phyloP scores from a whole-genome alignment of 1,140 invertebrate genomes.

The Hyposmocoma kahamanoa region DNA sequence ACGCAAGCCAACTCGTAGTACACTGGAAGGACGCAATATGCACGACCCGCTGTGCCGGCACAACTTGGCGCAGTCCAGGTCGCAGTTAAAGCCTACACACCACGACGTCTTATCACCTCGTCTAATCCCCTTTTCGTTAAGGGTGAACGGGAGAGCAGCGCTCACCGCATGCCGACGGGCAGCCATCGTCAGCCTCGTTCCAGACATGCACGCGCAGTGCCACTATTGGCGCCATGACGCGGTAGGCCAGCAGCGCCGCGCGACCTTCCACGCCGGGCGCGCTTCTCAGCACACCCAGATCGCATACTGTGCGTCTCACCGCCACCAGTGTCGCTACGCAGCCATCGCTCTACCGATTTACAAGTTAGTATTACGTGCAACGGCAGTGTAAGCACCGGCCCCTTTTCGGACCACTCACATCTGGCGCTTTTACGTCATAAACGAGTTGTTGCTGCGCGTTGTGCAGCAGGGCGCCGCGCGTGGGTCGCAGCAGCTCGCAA shows the following conservation, averaged over 20 bases:
- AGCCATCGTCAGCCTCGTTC: slow-evolving; percentile 10
- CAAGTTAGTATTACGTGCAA: too few relatives aligned
- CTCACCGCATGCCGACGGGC: slow-evolving; percentile 8
- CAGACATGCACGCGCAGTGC: slow-evolving; percentile 25
- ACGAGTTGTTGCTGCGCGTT: slow-evolving; percentile 8
- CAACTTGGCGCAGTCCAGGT: too few relatives aligned
- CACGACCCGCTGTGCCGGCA: slow-evolving; percentile 11
- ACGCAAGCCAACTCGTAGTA: slow-evolving; percentile 18
- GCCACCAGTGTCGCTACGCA: slow-evolving; percentile 19
- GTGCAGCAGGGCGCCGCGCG: slow-evolving; percentile 18
- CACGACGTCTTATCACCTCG: too few relatives aligned
- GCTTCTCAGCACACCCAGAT: not conserved
- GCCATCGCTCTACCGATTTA: slow-evolving; percentile 31
- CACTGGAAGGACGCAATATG: slow-evolving; percentile 28
- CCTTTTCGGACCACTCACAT: too few relatives aligned
- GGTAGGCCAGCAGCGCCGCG: slow-evolving; percentile 31
- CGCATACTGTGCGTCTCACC: slow-evolving; percentile 13
- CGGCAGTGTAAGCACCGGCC: not conserved
- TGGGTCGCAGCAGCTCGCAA: slow-evolving; percentile 25
- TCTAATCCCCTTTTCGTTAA: too few relatives aligned
- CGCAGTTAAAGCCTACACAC: too few relatives aligned
- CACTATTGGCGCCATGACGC: slow-evolving; percentile 36
- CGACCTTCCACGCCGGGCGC: slow-evolving; percentile 10
- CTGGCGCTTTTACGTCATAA: slow-evolving; percentile 31
- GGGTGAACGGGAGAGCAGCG: not conserved